Evolutionary conservation across 2,113 vertebrate species (phyloP).

Genomic region (Hemichromis elongatus): DNA sequence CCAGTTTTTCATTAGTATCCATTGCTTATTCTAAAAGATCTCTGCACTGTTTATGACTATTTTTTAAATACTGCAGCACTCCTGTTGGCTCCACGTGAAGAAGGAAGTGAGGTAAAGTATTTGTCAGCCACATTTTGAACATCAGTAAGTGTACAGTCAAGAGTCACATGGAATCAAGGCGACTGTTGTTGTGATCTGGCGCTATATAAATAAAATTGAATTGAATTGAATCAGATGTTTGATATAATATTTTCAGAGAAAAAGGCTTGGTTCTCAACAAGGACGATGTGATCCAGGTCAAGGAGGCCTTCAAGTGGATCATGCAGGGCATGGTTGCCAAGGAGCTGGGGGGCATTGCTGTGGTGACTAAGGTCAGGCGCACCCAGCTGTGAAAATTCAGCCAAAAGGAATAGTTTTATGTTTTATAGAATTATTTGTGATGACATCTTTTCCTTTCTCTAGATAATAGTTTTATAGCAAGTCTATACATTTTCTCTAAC

Average conservation of each 20-base stretch:
- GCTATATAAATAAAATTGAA: too few relatives aligned
- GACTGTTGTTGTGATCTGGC: too few relatives aligned
- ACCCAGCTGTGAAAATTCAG: neutral
- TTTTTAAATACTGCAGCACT: conserved; percentile 72
- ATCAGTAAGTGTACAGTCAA: neutral
- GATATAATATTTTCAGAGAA: conserved; percentile 70
- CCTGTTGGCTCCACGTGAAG: conserved; percentile 90
- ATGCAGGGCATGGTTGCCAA: conserved; percentile 84
- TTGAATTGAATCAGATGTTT: too few relatives aligned
- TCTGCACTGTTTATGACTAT: fast-evolving
- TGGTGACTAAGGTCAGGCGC: conserved; percentile 81
- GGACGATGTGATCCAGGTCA: conserved; percentile 86
- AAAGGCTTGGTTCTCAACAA: conserved; percentile 78
- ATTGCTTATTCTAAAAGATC: neutral
- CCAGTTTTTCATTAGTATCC: neutral
- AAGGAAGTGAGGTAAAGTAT: conserved; percentile 81
- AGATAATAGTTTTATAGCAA: neutral
- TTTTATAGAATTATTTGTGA: neutral
- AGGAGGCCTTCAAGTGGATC: conserved; percentile 96
- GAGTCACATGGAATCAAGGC: neutral
- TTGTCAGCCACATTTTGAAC: neutral
- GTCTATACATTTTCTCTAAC: neutral
- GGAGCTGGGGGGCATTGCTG: conserved; percentile 81
- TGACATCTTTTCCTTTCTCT: neutral
- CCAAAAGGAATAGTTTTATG: neutral